Evolutionary conservation across 2,888 invertebrate genomes (phyloP).

Genomic region (Unio delphinus): DNA sequence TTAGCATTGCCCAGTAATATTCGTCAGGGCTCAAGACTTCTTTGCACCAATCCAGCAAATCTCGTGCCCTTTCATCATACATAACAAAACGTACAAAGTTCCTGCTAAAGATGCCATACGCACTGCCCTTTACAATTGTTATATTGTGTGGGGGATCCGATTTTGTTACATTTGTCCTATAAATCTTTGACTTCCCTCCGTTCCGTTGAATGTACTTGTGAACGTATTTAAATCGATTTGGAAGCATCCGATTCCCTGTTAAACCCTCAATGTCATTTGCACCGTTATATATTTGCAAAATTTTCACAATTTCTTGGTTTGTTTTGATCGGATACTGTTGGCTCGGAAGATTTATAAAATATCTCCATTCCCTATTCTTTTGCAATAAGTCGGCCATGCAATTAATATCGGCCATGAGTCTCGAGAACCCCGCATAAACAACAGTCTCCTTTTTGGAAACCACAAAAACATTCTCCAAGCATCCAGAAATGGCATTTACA

Average conservation of each 20-base stretch:
- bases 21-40: conserved; percentile 68
- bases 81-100: conserved; percentile 64
- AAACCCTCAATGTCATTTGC: conserved; percentile 69
- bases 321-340: conserved; percentile 69
- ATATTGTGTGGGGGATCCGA: conserved; percentile 43
- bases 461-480: conserved; percentile 68
- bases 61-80: conserved; percentile 50
- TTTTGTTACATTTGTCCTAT: conserved; percentile 22
- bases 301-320: conserved; percentile 67
- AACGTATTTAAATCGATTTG: conserved; percentile 18
- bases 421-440: conserved; percentile 64
- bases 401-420: conserved; percentile 67
- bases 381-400: conserved; percentile 66
- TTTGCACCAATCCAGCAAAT: conserved; percentile 63
- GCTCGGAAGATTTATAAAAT: conserved; percentile 69
- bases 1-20: conserved; percentile 68
- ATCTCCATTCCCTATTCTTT: conserved; percentile 57
- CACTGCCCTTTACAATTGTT: conserved; percentile 64
- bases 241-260: conserved; percentile 45
- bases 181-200: conserved; percentile 17
- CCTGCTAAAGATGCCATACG: conserved; percentile 67
- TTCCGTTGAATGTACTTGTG: conserved; percentile 32
- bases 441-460: conserved; percentile 62
- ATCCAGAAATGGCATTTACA: conserved; percentile 47
- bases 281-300: conserved; percentile 68